Evolutionary conservation across 2,888 invertebrate species (phyloP).

Genomic region (Napeogenes sylphis): DNA sequence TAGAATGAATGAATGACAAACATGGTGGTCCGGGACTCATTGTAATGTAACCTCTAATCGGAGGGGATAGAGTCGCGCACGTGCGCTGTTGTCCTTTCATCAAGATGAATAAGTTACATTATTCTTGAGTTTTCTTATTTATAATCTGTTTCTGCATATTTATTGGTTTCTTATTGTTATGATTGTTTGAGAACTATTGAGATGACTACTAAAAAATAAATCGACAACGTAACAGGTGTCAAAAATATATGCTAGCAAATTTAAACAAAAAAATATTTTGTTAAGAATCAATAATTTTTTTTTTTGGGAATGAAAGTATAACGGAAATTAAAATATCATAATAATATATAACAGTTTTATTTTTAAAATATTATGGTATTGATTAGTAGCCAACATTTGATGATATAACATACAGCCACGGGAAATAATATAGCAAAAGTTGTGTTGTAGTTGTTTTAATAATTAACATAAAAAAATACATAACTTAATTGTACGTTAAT

Average conservation of each 20-base stretch:
- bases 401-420: too few relatives aligned
- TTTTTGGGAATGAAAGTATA: too few relatives aligned
- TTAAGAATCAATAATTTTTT: conserved; percentile 43
- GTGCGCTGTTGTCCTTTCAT: conserved; percentile 56
- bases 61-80: conserved; percentile 60
- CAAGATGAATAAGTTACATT: conserved; percentile 47
- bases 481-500: too few relatives aligned
- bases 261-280: conserved; percentile 8
- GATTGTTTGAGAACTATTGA: conserved; percentile 24
- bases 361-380: background rate
- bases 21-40: conserved; percentile 43
- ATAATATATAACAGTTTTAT: background rate
- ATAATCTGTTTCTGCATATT: too few relatives aligned
- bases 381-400: too few relatives aligned
- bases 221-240: conserved; percentile 65
- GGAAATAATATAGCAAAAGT: too few relatives aligned
- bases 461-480: too few relatives aligned
- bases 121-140: conserved; percentile 40
- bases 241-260: conserved; percentile 35
- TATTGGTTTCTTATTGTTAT: too few relatives aligned
- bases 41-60: conserved; percentile 64
- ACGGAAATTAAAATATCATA: background rate
- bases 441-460: too few relatives aligned
- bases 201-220: conserved; percentile 27
- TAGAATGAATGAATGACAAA: conserved; percentile 64